Percentiles rank a stretch among this genome's conserved stretches.
These are phyloP conservation scores for Rhinoderma darwinii DNA, from an alignment of 2,113 vertebrate species.

Conservation along the genomic window DNA sequence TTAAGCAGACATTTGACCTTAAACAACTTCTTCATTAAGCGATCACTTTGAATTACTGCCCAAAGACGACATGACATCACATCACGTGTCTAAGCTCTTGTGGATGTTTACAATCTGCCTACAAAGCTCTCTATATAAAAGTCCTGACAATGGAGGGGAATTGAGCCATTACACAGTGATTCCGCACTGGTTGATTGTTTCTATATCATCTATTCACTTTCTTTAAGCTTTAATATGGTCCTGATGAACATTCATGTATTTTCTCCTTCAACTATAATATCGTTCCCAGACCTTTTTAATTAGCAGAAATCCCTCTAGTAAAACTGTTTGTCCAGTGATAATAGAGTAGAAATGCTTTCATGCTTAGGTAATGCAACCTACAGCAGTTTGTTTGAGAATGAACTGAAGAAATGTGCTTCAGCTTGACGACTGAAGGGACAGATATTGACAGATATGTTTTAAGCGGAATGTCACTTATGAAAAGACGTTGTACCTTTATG, in stretches of 20 bases:
- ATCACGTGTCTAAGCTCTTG: neutral
- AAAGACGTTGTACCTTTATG: neutral
- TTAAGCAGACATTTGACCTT: conserved; percentile 33
- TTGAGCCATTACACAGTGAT: conserved; percentile 6
- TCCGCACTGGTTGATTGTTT: conserved; percentile 1
- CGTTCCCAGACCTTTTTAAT: conserved; percentile 40
- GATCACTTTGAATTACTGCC: conserved; percentile 16
- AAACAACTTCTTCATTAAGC: conserved; percentile 22
- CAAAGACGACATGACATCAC: neutral
- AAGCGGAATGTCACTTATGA: neutral
- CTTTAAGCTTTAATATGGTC: conserved; percentile 15
- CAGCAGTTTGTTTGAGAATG: conserved; percentile 36
- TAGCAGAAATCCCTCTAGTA: conserved; percentile 41
- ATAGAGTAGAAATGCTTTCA: conserved; percentile 34
- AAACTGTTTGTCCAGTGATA: conserved; percentile 45
- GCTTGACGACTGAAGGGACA: conserved; percentile 29
- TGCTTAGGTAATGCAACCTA: conserved; percentile 53
- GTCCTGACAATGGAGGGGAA: conserved; percentile 9
- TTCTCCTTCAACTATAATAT: conserved; percentile 36
- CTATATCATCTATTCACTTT: conserved; percentile 5
- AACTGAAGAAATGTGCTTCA: conserved; percentile 11
- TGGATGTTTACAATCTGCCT: conserved; percentile 30
- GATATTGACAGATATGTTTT: neutral
- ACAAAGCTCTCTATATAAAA: conserved; percentile 14
- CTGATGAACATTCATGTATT: conserved; percentile 24